A percentile compares a stretch with the other conserved stretches of the same genome.
These are phyloP conservation scores for Agrypnia vestita DNA, from an alignment of 1,140 invertebrate genomes.

Conservation along the genomic window DNA sequence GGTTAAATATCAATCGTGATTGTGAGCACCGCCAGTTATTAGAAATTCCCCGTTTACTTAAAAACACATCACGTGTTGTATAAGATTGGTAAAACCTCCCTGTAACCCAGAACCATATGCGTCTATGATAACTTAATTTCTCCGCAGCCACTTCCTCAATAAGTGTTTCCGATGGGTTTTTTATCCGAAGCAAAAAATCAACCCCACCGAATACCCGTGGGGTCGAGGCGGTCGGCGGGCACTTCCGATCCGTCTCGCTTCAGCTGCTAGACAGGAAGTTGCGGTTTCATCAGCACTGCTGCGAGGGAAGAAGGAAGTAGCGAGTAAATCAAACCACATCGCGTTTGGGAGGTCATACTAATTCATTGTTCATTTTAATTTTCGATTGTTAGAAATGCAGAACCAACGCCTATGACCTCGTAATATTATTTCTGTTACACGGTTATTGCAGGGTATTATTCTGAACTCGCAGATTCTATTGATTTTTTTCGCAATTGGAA, in stretches of 20 bases:
- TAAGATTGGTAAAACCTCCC: not conserved
- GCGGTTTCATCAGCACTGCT: conserved; percentile 8
- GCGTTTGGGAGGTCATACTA: not conserved
- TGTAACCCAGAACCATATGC: not conserved
- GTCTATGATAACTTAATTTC: conserved; percentile 36
- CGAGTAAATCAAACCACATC: not conserved
- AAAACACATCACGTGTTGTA: not conserved
- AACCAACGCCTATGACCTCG: too few relatives aligned
- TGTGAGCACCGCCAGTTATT: not conserved
- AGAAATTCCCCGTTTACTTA: not conserved
- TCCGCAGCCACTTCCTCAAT: conserved; percentile 24
- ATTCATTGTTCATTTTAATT: not conserved
- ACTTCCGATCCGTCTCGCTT: conserved; percentile 33
- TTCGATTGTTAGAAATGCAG: too few relatives aligned
- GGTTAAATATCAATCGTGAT: too few relatives aligned
- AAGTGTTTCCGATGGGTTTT: conserved; percentile 38
- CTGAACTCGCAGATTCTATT: too few relatives aligned
- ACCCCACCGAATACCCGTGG: conserved; percentile 6
- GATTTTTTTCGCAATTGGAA: too few relatives aligned
- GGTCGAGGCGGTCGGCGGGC: conserved; percentile 3
- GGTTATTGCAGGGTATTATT: too few relatives aligned
- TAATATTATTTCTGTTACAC: too few relatives aligned
- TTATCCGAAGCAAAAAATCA: conserved; percentile 25
- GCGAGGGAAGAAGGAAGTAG: not conserved
- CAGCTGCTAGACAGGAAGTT: conserved; percentile 9